Evolutionary conservation across 2,113 vertebrate genomes (phyloP).

Genomic region (Lepidothrix coronata): DNA sequence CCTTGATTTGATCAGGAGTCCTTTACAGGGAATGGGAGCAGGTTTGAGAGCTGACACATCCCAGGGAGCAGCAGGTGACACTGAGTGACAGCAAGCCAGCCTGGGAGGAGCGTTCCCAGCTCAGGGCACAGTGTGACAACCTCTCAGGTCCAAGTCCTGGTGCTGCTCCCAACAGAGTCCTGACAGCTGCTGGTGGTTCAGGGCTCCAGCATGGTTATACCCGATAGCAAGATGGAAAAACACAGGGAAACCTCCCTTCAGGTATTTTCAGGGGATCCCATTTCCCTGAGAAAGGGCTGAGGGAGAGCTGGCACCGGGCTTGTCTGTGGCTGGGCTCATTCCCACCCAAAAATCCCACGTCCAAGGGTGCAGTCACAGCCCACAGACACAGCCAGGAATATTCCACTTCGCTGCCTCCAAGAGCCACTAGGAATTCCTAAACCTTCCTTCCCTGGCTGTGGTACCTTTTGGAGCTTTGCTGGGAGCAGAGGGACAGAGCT

Average conservation of each 20-base stretch:
- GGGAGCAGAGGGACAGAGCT: not conserved
- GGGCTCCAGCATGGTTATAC: not conserved
- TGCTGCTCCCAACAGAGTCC: not conserved
- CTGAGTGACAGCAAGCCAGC: not conserved
- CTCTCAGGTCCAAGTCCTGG: not conserved
- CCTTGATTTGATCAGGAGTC: not conserved
- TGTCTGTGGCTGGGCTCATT: not conserved
- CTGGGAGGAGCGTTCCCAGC: constrained; percentile 47
- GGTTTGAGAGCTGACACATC: fast-evolving
- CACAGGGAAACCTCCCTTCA: fast-evolving
- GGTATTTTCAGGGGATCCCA: not conserved
- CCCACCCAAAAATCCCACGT: not conserved
- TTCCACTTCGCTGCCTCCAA: not conserved
- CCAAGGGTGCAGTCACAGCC: not conserved
- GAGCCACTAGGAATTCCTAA: not conserved
- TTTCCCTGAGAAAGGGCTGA: not conserved
- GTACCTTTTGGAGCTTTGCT: not conserved
- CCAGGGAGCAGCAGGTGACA: not conserved
- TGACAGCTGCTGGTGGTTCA: not conserved
- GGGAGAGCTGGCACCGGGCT: not conserved
- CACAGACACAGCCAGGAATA: fast-evolving
- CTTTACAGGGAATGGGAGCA: fast-evolving
- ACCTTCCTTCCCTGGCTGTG: not conserved
- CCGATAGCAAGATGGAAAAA: not conserved
- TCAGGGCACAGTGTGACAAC: not conserved